Percentiles rank a stretch among this genome's conserved stretches.
These are phyloP conservation scores for Pyrrhosoma nymphula DNA, from an alignment of 2,888 invertebrate genomes.

Conservation along the genomic window DNA sequence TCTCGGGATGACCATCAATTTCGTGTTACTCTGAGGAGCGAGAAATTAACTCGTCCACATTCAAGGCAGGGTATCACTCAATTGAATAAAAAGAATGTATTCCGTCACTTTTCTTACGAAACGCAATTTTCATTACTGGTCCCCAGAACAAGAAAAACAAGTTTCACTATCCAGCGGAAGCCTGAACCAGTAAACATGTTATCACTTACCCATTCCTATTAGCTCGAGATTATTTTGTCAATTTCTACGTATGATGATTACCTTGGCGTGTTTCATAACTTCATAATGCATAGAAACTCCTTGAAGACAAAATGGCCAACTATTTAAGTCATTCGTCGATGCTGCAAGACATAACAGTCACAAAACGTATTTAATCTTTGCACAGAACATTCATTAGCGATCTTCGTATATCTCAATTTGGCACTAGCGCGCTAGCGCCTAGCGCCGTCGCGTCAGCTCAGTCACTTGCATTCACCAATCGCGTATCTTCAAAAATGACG, in stretches of 20 bases:
- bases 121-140: background rate
- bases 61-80: background rate
- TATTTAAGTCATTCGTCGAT: too few relatives aligned
- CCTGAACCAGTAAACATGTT: slow-evolving; percentile 28
- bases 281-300: background rate
- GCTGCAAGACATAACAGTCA: too few relatives aligned
- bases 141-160: slow-evolving; percentile 17
- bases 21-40: background rate
- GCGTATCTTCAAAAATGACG: background rate
- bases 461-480: background rate
- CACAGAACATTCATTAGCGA: too few relatives aligned
- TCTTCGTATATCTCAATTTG: background rate
- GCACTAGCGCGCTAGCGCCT: background rate
- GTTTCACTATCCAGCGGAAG: slow-evolving; percentile 25
- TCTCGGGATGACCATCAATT: background rate
- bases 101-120: slow-evolving; percentile 23
- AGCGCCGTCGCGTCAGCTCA: background rate
- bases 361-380: too few relatives aligned
- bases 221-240: background rate
- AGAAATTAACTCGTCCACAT: background rate
- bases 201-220: background rate
- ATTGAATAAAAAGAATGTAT: background rate
- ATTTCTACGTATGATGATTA: background rate
- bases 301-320: background rate
- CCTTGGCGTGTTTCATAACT: background rate